Evolutionary conservation across 1,140 invertebrate genomes (phyloP), one percentile per base, ranked within the genome.

Genomic region (Lepidurus apus): DNA sequence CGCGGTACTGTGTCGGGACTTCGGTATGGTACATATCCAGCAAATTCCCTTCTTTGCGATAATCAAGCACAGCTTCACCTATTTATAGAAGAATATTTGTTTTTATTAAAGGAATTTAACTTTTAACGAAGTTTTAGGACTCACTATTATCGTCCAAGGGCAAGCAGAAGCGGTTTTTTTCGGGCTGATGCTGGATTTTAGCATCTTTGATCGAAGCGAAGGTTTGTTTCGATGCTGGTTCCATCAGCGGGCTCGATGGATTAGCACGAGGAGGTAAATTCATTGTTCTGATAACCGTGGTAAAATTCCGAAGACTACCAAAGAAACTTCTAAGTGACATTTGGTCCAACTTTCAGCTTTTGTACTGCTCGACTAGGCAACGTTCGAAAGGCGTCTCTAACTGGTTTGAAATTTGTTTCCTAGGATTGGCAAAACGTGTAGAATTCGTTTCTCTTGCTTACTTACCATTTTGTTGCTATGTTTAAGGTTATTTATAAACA

Each of bases 1-100:
- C 89, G 84, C 88, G 87, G 81, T 88, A 88, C 78, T 85, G 82
- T 42, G 85, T 80, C 8, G 90, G 91, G 74, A 92, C 90, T 80
- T 86, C 85, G 53, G 90, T 89, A 74, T 88, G 85, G 53, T 86
- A 81, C 80, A 91, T 86, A 81, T 88, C 87, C 82, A 90, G 85
- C n/a, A 86, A 79, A 42, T 87, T 84, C 1, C 83, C 85, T 65
- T 84, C 81, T 44, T 47, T 10, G 42, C 47, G 75, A 42, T 77
- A 77, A 77, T 77, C 75, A 24, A 77, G 75, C 24, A 43, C 34
- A n/a, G 75, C 75, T 42, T 77, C 47, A 26, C 43, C 75, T 77
- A 8, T 13, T 34, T 0, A 17, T 26, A 77, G 43, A 42, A 13
- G 44, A 11, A 44, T 7, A 77, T 45, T 1, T 43, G n/a, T 26